Evolutionary conservation across 2,888 invertebrate genomes (phyloP), one percentile per base, ranked within the genome.

Genomic region (Beris chalybata): DNA sequence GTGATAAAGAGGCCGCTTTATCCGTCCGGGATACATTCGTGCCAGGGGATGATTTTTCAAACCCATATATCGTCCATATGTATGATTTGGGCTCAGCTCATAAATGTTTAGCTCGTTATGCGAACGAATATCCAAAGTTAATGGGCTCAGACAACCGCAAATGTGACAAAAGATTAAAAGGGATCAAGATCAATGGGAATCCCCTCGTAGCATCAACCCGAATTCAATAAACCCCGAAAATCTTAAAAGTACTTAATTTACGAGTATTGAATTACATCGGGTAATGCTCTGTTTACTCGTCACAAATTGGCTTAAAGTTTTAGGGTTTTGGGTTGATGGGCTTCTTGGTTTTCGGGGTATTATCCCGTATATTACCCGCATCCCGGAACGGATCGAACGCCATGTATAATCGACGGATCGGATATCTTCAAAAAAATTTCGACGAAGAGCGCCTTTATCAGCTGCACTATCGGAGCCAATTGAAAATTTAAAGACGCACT

Each of bases 271-370:
- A 56, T 56, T 56, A 56, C 56, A 56, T 15, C 43, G 43, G 7
- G 56, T 56, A 61, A 61, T 52, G 50, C 52, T 61, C 52, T 61
- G 30, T 61, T 61, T 61, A 50, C 52, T 22, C 61, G 52, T 22
- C 50, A 61, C 61, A 61, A 61, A 61, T 61, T 61, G 61, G 52
- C 15, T 61, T 61, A 32, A 11, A 32, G 52, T 29, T 15, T 29
- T 29, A 44, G 11, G 22, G 50, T 5, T 13, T 22, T 50, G 15
- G 15, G 30, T 31, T 31, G 15, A 52, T 52, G 47, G 47, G 47
- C 12, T 58, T 38, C 38, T 29, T 22, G 22, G 22, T 22, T 22
- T 22, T 22, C 22, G 38, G 38, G 5, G 38, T 38, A 38, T 38
- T 38, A 38, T 38, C 38, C 38, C 38, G 9, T 38, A 5, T 2